phyloP scores from a whole-genome alignment of 2,113 vertebrate species.

The Rhinolophus ferrumequinum region DNA sequence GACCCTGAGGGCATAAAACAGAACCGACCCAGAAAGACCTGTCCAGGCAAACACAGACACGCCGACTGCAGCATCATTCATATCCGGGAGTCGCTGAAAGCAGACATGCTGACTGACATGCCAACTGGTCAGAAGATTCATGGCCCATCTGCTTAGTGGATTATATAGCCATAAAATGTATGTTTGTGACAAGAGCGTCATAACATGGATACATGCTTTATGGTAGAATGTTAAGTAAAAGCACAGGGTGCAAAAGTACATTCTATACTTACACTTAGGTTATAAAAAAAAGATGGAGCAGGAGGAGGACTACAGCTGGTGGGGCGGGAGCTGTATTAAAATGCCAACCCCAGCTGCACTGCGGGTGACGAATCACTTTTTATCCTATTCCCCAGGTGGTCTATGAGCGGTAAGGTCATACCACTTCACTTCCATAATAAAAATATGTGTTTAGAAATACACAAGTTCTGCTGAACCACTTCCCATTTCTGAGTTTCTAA shows the following conservation, averaged over 20 bases:
- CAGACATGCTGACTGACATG: fast-evolving
- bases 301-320: no score
- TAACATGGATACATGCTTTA: neutral
- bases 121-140: fast-evolving
- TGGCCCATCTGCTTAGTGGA: neutral
- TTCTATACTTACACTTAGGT: neutral
- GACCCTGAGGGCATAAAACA: fast-evolving
- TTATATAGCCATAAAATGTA: neutral
- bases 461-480: neutral
- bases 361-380: fast-evolving
- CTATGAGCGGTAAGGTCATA: neutral
- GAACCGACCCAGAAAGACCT: neutral
- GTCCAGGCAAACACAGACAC: fast-evolving
- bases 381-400: neutral
- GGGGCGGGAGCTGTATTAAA: neutral
- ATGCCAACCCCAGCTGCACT: fast-evolving
- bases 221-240: fast-evolving
- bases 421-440: neutral
- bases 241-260: fast-evolving
- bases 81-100: neutral
- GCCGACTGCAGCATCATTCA: fast-evolving
- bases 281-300: neutral
- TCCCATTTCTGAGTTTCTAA: neutral
- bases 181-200: fast-evolving
- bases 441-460: neutral